Evolutionary conservation across 2,113 vertebrate genomes (phyloP), one percentile per base, ranked within the genome.

Genomic region (Neopipo cinnamomea): DNA sequence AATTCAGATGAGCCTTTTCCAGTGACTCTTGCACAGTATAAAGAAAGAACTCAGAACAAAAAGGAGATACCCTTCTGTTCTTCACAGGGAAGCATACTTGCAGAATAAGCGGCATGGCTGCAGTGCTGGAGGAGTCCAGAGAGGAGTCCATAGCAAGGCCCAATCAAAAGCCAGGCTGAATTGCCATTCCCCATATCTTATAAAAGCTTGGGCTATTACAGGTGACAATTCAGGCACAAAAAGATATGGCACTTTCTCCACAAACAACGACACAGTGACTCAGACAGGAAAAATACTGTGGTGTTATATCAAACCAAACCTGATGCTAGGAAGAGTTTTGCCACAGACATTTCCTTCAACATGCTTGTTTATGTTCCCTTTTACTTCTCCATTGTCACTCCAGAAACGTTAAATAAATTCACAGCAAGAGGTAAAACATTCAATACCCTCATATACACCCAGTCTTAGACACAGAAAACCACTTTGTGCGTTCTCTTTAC

Each of bases 121-220:
- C 8, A 23, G 14, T 25, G 35, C 23, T 3, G 1, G 11, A 71
- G 47, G 9, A 78, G 25, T 23, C 25, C 61, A 47, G 35, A 78
- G 31, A 33, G 0, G 0, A 87, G 30, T 9, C n/a, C 24, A 44
- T 8, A 41, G 19, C 0, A 1, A 75, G 20, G 8, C 15, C 23
- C n/a, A 80, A 66, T 58, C 6, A 75, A 88, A 85, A 76, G 19
- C 31, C 59, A 62, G 18, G 15, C n/a, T 95, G 46, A n/a, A 5
- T 17, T 0, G 0, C 9, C 59, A 41, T 23, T 68, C 37, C 33
- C 9, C 2, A 2, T 17, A 28, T 33, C 44, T 70, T 24, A 58
- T 24, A 77, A 70, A 74, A 59, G 3, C 0, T 7, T 35, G 18
- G 21, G 8, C 5, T 70, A 76, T 90, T 55, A 47, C 0, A 2